phyloP scores from a whole-genome alignment of 2,888 invertebrate species.

The Lochmaea crataegi region DNA sequence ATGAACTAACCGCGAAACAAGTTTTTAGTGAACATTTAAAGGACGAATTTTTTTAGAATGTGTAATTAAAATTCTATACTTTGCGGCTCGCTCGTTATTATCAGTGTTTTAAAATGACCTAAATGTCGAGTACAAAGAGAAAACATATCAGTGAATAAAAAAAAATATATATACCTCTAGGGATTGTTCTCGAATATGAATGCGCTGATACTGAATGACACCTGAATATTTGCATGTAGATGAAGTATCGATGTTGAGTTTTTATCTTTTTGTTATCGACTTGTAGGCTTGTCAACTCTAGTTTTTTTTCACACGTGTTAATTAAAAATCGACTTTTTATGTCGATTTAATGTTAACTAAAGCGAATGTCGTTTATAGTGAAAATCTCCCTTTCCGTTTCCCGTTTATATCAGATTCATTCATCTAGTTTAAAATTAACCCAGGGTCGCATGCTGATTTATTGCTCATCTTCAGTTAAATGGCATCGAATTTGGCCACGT shows the following conservation, averaged over 20 bases:
- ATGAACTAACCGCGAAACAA: no score
- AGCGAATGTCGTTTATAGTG: conserved; percentile 4
- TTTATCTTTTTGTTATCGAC: not conserved
- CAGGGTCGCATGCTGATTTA: conserved; percentile 27
- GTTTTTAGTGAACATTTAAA: no score
- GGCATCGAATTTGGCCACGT: conserved; percentile 24
- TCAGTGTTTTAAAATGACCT: not conserved
- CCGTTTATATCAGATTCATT: conserved; percentile 19
- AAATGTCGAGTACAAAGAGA: not conserved
- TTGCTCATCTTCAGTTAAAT: conserved; percentile 33
- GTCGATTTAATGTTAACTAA: not conserved
- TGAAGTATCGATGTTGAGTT: not conserved
- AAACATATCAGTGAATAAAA: not conserved
- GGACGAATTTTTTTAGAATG: not conserved
- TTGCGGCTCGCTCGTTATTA: not conserved
- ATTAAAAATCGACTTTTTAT: not conserved
- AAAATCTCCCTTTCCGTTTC: conserved; percentile 9
- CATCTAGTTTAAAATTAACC: conserved; percentile 32
- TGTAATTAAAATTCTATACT: not conserved
- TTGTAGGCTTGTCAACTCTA: conserved; percentile 9
- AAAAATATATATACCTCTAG: not conserved
- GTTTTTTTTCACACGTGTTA: not conserved
- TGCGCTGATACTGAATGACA: not conserved
- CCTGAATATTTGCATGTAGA: not conserved
- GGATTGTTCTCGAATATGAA: not conserved